phyloP scores from a whole-genome alignment of 2,888 invertebrate genomes.

The Drosophila merina region DNA sequence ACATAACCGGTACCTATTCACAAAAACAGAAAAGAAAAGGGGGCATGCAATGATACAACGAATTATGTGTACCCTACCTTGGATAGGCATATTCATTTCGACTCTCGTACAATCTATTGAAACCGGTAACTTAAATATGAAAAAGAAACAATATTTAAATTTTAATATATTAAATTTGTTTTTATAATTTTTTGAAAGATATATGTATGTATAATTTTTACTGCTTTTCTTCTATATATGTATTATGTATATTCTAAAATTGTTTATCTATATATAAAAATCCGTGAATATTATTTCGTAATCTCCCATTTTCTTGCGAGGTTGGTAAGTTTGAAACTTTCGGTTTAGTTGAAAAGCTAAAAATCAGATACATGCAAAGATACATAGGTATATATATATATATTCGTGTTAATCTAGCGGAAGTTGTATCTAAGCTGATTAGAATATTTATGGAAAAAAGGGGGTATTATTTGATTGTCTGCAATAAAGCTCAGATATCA shows the following conservation, averaged over 20 bases:
- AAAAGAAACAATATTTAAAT: too few species aligned
- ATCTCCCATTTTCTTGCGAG: neutral
- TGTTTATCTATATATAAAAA: neutral
- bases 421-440: neutral
- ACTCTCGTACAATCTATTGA: too few species aligned
- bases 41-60: neutral
- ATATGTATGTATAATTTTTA: too few species aligned
- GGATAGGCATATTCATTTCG: neutral
- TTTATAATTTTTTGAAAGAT: too few species aligned
- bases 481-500: too few species aligned
- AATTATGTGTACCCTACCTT: neutral
- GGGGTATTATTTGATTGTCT: neutral
- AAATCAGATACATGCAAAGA: neutral
- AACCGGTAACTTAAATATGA: too few species aligned
- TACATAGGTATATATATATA: neutral
- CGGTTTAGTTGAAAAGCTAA: neutral
- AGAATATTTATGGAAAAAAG: neutral
- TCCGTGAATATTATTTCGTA: neutral
- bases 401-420: slow-evolving; percentile 6
- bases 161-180: too few species aligned
- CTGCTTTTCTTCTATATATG: too few species aligned
- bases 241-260: neutral
- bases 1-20: slow-evolving; percentile 21
- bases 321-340: neutral
- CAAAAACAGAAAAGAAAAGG: slow-evolving; percentile 3